These are phyloP conservation scores for Solenodon paradoxus DNA, from an alignment of 2,113 vertebrate species.

Conservation along the genomic window DNA sequence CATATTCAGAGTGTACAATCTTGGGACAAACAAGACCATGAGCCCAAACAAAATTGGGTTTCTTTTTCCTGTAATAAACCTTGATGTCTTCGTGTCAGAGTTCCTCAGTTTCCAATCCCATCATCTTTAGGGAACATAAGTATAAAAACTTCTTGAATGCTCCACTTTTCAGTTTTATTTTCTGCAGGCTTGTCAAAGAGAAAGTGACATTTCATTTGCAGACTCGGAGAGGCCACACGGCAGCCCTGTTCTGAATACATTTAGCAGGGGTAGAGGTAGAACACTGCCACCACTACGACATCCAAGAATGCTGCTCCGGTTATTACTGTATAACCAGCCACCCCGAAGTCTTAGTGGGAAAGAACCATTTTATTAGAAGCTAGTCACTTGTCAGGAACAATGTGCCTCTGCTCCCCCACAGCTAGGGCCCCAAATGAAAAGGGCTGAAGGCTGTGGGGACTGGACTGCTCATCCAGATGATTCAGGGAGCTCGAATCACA, in stretches of 20 bases:
- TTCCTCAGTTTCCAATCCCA: background rate
- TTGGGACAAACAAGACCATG: background rate
- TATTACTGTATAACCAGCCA: background rate
- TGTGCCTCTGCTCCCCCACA: background rate
- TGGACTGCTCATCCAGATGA: background rate
- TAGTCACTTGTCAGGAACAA: background rate
- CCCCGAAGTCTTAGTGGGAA: background rate
- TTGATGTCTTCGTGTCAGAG: background rate
- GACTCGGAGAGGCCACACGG: background rate
- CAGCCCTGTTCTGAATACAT: background rate
- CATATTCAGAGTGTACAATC: background rate
- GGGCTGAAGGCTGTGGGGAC: background rate
- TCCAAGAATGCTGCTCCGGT: too few species aligned
- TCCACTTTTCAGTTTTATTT: background rate
- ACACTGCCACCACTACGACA: too few species aligned
- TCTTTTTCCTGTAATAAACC: background rate
- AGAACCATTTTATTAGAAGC: background rate
- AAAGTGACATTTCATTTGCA: background rate
- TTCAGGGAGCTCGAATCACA: background rate
- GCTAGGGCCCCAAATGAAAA: background rate
- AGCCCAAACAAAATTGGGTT: background rate
- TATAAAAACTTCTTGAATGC: background rate
- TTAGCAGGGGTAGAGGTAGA: background rate
- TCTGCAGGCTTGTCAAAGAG: background rate
- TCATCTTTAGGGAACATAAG: background rate